Conservation (phyloP, 2,113 vertebrate genomes). For the Hystrix brachyura region DNA sequence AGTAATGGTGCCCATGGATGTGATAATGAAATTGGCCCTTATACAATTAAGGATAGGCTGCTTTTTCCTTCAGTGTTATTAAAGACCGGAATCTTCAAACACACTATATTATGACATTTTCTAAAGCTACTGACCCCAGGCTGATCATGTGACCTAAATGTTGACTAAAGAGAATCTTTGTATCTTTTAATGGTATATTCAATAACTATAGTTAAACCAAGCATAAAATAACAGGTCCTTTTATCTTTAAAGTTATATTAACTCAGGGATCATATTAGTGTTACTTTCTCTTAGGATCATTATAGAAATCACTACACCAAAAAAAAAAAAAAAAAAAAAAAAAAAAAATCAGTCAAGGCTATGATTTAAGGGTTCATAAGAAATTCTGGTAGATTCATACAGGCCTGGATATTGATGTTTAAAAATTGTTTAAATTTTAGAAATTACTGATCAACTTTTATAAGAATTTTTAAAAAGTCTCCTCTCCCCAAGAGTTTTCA, state of each 20-base stretch:
- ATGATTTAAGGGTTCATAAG: neutral
- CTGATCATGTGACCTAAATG: conserved; percentile 2
- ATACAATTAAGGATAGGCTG: neutral
- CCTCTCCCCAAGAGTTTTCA: neutral
- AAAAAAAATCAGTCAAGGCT: too few relatives aligned
- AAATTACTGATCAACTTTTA: conserved; percentile 13
- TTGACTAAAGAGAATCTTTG: conserved; percentile 47
- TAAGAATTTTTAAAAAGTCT: neutral
- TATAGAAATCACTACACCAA: neutral
- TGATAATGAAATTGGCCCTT: neutral
- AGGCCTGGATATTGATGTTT: conserved; percentile 23
- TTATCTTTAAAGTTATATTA: conserved; percentile 71
- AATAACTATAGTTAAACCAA: conserved; percentile 64
- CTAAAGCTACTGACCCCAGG: conserved; percentile 52
- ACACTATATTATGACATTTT: neutral
- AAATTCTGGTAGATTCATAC: neutral
- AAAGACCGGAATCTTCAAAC: conserved; percentile 55
- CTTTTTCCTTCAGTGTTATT: conserved; percentile 44
- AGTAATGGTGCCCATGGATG: neutral
- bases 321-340: neutral
- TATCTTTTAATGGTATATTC: neutral
- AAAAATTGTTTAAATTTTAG: neutral
- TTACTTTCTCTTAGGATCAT: conserved; percentile 22
- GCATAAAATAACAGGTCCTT: conserved; percentile 69
- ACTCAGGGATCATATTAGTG: neutral